Evolutionary conservation across 2,888 invertebrate species (phyloP).

Genomic region (Nycteola revayana): DNA sequence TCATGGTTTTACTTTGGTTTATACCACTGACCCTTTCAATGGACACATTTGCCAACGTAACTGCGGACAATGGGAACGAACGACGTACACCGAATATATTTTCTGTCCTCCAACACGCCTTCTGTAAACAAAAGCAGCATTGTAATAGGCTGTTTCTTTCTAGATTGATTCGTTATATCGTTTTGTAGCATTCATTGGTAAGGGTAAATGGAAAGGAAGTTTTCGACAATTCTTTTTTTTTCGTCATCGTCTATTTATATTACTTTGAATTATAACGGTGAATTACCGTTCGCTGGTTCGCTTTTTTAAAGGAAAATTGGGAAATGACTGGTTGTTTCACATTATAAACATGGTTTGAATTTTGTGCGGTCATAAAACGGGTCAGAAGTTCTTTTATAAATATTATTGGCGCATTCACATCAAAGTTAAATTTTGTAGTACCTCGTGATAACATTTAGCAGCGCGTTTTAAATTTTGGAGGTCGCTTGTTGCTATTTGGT

Average conservation of each 20-base stretch:
- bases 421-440: no score
- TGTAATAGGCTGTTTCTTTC: conserved; percentile 31
- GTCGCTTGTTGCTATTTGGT: no score
- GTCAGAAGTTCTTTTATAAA: no score
- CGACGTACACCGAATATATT: conserved; percentile 46
- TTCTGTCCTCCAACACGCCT: conserved; percentile 38
- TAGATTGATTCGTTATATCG: conserved; percentile 38
- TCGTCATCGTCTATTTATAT: conserved; percentile 35
- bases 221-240: conserved; percentile 34
- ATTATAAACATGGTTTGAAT: conserved; percentile 33
- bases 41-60: conserved; percentile 36
- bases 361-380: conserved; percentile 20
- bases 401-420: no score
- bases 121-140: conserved; percentile 48
- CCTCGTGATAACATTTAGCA: no score
- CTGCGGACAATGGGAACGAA: conserved; percentile 40
- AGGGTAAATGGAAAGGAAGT: conserved; percentile 25
- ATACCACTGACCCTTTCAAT: conserved; percentile 26
- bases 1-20: conserved; percentile 12
- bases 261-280: conserved; percentile 36
- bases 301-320: conserved; percentile 19
- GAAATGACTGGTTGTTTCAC: conserved; percentile 31
- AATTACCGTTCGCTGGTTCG: conserved; percentile 15
- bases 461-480: no score
- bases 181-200: conserved; percentile 22